phyloP scores from a whole-genome alignment of 2,797 vertebrate species.

The Anguilla anguilla region DNA sequence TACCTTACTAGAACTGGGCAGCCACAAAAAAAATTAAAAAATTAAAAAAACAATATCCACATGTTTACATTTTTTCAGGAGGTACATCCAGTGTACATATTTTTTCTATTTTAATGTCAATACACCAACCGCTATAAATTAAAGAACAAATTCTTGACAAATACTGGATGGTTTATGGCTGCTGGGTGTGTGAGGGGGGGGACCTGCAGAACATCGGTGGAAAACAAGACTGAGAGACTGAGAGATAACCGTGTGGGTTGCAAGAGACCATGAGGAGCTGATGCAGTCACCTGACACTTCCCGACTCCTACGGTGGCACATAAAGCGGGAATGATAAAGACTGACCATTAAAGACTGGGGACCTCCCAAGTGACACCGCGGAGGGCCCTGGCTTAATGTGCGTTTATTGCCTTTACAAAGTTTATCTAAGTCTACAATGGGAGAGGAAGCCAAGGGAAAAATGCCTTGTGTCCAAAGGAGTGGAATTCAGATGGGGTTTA shows the following conservation, averaged over 20 bases:
- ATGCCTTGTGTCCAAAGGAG: not conserved
- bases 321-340: constrained; percentile 1
- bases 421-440: constrained; percentile 25
- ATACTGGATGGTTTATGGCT: not conserved
- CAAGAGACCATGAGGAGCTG: not conserved
- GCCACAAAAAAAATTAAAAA: not conserved
- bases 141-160: not conserved
- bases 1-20: not conserved
- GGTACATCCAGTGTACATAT: constrained; percentile 10
- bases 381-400: not conserved
- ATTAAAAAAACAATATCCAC: not conserved
- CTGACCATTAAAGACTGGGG: constrained; percentile 13
- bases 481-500: constrained; percentile 17
- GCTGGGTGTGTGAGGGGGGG: not conserved
- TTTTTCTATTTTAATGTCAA: not conserved
- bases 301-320: constrained; percentile 12
- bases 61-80: not conserved
- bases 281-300: constrained; percentile 29
- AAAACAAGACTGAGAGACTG: constrained; percentile 20
- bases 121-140: constrained; percentile 18
- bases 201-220: not conserved
- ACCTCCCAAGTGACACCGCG: constrained; percentile 35
- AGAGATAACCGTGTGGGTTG: constrained; percentile 19
- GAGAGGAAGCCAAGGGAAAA: constrained; percentile 29
- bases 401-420: constrained; percentile 31